A percentile compares a stretch with the other conserved stretches of the same genome.
phyloP scores from a whole-genome alignment of 2,113 vertebrate species.

The Cyrtonyx montezumae region DNA sequence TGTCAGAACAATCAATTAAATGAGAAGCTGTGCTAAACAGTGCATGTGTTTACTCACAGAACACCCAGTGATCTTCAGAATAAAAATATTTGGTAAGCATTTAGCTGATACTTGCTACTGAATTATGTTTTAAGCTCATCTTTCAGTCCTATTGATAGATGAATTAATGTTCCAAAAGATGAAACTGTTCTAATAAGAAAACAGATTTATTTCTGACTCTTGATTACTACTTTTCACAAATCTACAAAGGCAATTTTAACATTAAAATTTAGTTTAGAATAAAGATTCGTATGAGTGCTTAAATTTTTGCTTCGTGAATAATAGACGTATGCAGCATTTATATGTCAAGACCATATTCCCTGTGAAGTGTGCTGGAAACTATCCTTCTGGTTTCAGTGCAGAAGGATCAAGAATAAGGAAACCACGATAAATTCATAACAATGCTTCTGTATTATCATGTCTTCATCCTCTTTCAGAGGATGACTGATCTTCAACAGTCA shows the following conservation, averaged over 20 bases:
- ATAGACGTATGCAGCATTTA: not conserved
- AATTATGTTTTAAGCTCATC: not conserved
- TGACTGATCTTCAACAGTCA: not conserved
- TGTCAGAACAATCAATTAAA: slow-evolving; percentile 29
- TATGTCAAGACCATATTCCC: not conserved
- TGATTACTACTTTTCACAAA: not conserved
- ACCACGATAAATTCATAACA: not conserved
- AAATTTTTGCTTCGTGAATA: not conserved
- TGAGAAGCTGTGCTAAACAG: not conserved
- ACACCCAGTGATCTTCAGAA: slow-evolving; percentile 24
- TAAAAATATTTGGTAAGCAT: slow-evolving; percentile 23
- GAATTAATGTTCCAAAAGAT: not conserved
- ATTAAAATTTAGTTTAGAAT: not conserved
- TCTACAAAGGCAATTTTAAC: not conserved
- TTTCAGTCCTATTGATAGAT: not conserved
- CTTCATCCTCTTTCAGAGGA: not conserved
- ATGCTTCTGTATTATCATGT: not conserved
- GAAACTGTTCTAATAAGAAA: not conserved
- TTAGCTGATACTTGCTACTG: slow-evolving; percentile 18
- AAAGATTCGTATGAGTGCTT: not conserved
- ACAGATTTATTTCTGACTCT: not conserved
- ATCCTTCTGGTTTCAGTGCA: not conserved
- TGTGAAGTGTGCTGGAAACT: not conserved
- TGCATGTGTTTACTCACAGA: slow-evolving; percentile 4
- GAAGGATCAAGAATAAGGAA: not conserved